A percentile compares a stretch with the other conserved stretches of the same genome.
phyloP scores from a whole-genome alignment of 2,888 invertebrate species.

The Molanna angustata region DNA sequence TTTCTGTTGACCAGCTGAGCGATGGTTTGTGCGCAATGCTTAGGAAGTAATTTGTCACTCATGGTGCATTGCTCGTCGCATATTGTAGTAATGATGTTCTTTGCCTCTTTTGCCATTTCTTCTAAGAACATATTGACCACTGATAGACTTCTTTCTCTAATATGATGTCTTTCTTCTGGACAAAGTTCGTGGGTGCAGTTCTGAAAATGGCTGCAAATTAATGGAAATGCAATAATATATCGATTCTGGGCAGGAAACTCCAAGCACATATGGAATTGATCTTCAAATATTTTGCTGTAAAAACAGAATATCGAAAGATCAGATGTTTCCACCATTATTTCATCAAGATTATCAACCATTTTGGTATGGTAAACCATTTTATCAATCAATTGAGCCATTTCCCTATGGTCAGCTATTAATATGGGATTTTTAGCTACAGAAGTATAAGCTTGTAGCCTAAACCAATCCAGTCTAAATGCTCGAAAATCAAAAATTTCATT shows the following conservation, averaged over 20 bases:
- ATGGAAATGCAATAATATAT: conserved; percentile 95
- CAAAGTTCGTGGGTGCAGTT: conserved; percentile 97
- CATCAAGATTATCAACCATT: conserved; percentile 97
- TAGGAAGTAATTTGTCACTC: conserved; percentile 91
- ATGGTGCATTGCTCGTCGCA: conserved; percentile 98
- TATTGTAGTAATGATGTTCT: conserved; percentile 97
- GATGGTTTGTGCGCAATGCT: conserved; percentile 90
- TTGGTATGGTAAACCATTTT: conserved; percentile 95
- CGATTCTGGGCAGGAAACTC: conserved; percentile 99
- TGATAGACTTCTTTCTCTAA: conserved; percentile 90
- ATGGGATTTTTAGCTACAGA: conserved; percentile 79
- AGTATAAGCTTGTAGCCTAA: conserved; percentile 91
- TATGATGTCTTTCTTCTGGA: conserved; percentile 97
- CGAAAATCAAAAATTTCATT: conserved; percentile 95
- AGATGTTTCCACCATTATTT: conserved; percentile 94
- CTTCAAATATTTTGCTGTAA: conserved; percentile 95
- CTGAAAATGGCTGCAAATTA: conserved; percentile 97
- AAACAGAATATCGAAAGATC: conserved; percentile 98
- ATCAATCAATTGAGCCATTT: conserved; percentile 89
- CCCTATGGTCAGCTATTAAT: conserved; percentile 78
- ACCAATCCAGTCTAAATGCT: conserved; percentile 95
- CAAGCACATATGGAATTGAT: conserved; percentile 97
- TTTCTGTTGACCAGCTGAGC: conserved; percentile 86
- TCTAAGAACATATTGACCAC: conserved; percentile 97
- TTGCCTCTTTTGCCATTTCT: conserved; percentile 98